A percentile compares a stretch with the other conserved stretches of the same genome.
Evolutionary conservation across 1,140 invertebrate genomes (phyloP).

Genomic region (Epicauta chinensis): DNA sequence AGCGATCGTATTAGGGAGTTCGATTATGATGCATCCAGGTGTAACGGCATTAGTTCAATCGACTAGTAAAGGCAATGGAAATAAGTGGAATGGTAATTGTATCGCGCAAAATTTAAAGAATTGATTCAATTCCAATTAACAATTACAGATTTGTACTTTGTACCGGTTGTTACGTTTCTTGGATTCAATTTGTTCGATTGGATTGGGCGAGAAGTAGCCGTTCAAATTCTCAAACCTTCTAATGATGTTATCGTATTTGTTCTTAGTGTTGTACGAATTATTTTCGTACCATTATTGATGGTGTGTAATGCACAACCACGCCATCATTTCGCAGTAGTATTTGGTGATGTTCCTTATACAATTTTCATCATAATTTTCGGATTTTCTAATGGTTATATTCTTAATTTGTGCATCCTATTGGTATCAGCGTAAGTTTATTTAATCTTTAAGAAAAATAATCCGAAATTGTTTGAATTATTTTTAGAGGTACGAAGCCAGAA

Average conservation of each 20-base stretch:
- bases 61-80: constrained; percentile 2
- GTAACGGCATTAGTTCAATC: constrained; percentile 9
- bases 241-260: background rate
- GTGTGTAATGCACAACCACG: constrained; percentile 9
- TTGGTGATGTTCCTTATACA: constrained; percentile 4
- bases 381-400: constrained; percentile 10
- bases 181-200: constrained; percentile 6
- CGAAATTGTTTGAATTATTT: no score
- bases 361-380: constrained; percentile 12
- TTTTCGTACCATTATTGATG: constrained; percentile 3
- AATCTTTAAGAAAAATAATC: no score
- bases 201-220: background rate
- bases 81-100: constrained; percentile 11
- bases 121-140: background rate
- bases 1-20: background rate
- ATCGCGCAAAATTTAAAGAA: background rate
- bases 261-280: background rate
- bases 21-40: constrained; percentile 8
- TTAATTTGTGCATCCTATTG: constrained; percentile 8
- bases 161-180: constrained; percentile 3
- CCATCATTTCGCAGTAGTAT: background rate
- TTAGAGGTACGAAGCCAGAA: no score
- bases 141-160: constrained; percentile 9
- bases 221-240: background rate
- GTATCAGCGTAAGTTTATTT: constrained; percentile 12